Percentiles rank a stretch among this genome's conserved stretches.
These are phyloP conservation scores for Sceliomorpha sp. DNA, from an alignment of 2,888 invertebrate species.

Conservation along the genomic window DNA sequence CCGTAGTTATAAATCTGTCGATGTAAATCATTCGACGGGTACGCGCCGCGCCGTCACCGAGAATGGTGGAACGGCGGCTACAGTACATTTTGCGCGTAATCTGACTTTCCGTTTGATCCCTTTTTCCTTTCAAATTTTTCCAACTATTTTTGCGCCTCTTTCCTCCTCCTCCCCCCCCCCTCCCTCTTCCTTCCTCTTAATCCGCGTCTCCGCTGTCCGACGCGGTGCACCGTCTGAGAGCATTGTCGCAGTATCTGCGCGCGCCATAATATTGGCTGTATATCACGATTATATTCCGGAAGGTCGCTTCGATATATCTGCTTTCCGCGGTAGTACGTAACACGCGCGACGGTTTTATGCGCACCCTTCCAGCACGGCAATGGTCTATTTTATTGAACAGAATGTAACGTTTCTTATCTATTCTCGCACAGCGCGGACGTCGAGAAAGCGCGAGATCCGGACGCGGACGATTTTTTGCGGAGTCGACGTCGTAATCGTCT, in stretches of 20 bases:
- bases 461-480: conserved; percentile 22
- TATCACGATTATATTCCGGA: conserved; percentile 71
- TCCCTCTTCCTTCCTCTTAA: conserved; percentile 11
- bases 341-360: conserved; percentile 69
- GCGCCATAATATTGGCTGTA: conserved; percentile 70
- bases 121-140: conserved; percentile 26
- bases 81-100: conserved; percentile 23
- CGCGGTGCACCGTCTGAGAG: conserved; percentile 15
- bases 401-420: conserved; percentile 64
- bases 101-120: conserved; percentile 20
- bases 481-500: conserved; percentile 48
- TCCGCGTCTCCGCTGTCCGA: conserved; percentile 9
- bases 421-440: conserved; percentile 51
- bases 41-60: conserved; percentile 25
- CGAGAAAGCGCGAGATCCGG: conserved; percentile 9
- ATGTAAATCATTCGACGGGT: conserved; percentile 34
- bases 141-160: conserved; percentile 1
- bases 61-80: conserved; percentile 12
- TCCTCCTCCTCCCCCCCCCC: conserved; percentile 12
- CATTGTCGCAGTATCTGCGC: conserved; percentile 57
- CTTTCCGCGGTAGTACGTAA: conserved; percentile 58
- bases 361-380: conserved; percentile 64
- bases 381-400: conserved; percentile 66
- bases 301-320: conserved; percentile 41
- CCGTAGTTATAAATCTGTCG: conserved; percentile 38